A percentile compares a stretch with the other conserved stretches of the same genome.
Conservation (phyloP, 1,140 invertebrate genomes). For the Polyergus mexicanus region DNA sequence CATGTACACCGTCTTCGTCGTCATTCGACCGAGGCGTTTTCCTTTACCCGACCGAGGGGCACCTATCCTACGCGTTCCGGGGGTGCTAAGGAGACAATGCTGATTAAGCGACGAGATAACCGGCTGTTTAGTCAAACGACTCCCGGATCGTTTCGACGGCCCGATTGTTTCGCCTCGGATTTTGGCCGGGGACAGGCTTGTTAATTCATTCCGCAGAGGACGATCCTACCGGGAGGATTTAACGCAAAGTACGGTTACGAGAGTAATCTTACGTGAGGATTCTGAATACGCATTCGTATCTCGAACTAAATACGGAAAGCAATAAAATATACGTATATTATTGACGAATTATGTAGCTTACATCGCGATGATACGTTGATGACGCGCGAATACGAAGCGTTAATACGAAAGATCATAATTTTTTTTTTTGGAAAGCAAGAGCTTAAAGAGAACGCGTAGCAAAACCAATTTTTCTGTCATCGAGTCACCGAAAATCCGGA, state of each 20-base stretch:
- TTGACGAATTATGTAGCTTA: not conserved
- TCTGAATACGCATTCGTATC: not conserved
- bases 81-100: slow-evolving; percentile 83
- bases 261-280: not conserved
- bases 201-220: slow-evolving; percentile 38
- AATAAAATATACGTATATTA: not conserved
- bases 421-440: not conserved
- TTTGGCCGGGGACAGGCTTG: slow-evolving; percentile 33
- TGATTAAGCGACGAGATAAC: slow-evolving; percentile 83
- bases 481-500: not conserved
- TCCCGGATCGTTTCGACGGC: slow-evolving; percentile 52
- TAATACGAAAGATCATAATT: slow-evolving; percentile 1
- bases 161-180: slow-evolving; percentile 49
- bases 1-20: slow-evolving; percentile 25
- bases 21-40: not conserved
- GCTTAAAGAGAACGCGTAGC: not conserved
- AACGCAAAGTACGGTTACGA: not conserved
- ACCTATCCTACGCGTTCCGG: slow-evolving; percentile 44
- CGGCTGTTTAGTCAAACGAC: slow-evolving; percentile 75
- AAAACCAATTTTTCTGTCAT: slow-evolving; percentile 37
- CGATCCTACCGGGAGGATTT: slow-evolving; percentile 1
- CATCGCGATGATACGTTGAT: slow-evolving; percentile 7
- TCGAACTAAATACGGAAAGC: not conserved
- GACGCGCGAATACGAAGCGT: not conserved
- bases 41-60: slow-evolving; percentile 28